Percentiles rank a stretch among this genome's conserved stretches.
Conservation (phyloP, 2,797 vertebrate species). For the Serranus cabrilla region DNA sequence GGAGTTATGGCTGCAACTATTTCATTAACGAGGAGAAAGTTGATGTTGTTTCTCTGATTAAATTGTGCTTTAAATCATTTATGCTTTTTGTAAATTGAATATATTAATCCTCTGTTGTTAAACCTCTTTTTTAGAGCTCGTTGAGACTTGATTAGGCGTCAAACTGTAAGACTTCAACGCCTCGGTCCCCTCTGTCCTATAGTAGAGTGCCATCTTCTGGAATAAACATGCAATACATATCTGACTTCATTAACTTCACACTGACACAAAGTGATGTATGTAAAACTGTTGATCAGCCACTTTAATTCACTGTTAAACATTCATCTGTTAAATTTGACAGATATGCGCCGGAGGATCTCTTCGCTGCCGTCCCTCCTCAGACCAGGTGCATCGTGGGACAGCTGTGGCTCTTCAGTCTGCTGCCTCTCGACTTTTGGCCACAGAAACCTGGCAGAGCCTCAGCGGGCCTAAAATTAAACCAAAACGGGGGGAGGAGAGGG, state of each 20-base stretch:
- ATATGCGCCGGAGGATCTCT: neutral
- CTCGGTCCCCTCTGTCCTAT: neutral
- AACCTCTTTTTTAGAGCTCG: too few species aligned
- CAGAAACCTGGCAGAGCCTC: slow-evolving; percentile 45
- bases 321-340: neutral
- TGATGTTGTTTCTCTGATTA: too few species aligned
- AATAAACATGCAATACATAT: slow-evolving; percentile 1
- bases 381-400: slow-evolving; percentile 78
- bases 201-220: slow-evolving; percentile 68
- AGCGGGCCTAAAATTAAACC: slow-evolving; percentile 50
- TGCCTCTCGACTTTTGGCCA: slow-evolving; percentile 36
- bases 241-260: slow-evolving; percentile 39
- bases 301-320: slow-evolving; percentile 1
- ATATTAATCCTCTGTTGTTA: too few species aligned
- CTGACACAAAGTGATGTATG: slow-evolving; percentile 1
- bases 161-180: too few species aligned
- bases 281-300: neutral
- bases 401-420: slow-evolving; percentile 62
- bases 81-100: too few species aligned
- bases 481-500: neutral
- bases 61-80: too few species aligned
- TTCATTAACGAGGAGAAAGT: neutral
- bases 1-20: neutral
- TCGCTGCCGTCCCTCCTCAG: slow-evolving; percentile 43
- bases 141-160: too few species aligned